Conservation (phyloP, 2,797 vertebrate species). For the Phyllotis vaccarum region DNA sequence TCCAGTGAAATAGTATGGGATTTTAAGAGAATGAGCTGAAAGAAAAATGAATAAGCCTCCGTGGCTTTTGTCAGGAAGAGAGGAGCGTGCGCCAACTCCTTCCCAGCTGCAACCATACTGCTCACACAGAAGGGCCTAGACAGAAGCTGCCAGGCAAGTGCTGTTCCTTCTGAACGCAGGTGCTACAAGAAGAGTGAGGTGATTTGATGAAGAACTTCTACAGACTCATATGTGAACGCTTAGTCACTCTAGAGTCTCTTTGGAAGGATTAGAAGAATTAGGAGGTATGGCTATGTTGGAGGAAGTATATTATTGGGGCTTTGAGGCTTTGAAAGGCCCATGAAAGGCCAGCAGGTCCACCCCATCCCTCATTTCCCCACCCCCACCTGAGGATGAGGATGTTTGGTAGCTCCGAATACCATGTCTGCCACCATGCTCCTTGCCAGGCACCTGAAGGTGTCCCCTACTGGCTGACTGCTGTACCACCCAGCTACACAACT, state of each 20-base stretch:
- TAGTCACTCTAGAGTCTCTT: not conserved
- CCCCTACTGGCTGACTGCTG: not conserved
- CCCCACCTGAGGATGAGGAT: not conserved
- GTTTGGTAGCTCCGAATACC: no score
- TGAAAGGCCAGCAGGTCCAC: not conserved
- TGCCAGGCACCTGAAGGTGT: not conserved
- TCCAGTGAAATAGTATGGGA: not conserved
- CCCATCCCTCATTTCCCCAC: accelerated
- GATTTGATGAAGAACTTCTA: not conserved
- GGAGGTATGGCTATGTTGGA: not conserved
- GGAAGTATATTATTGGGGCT: not conserved
- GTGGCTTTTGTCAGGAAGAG: not conserved
- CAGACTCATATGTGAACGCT: not conserved
- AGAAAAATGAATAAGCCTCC: not conserved
- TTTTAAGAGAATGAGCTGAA: not conserved
- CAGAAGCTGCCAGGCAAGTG: not conserved
- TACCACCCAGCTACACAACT: not conserved
- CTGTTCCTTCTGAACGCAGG: not conserved
- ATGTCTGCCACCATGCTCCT: not conserved
- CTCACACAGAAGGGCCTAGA: not conserved
- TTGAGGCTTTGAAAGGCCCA: not conserved
- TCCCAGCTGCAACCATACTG: not conserved
- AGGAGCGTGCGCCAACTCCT: not conserved
- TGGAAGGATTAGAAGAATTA: not conserved
- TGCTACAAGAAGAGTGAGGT: not conserved